A percentile compares a stretch with the other conserved stretches of the same genome.
These are phyloP conservation scores for Trichonephila clavata DNA, from an alignment of 1,140 invertebrate genomes.

Conservation along the genomic window DNA sequence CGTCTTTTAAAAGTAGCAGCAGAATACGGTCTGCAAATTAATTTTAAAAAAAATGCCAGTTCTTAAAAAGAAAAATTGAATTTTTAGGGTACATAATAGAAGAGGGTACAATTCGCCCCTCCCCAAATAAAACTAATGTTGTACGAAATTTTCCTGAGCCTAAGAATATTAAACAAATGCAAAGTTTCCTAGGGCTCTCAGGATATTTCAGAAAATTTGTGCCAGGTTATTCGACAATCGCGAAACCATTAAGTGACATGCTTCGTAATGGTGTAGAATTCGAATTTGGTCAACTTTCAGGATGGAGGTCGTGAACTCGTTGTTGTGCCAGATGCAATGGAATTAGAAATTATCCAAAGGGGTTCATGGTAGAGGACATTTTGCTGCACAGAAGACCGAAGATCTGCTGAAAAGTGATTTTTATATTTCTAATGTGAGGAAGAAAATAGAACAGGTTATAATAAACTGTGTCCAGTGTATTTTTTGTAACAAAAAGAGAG, in stretches of 20 bases:
- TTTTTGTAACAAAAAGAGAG: slow-evolving; percentile 7
- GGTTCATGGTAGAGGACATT: not conserved
- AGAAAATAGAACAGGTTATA: not conserved
- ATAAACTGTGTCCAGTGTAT: slow-evolving; percentile 16
- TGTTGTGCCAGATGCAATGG: slow-evolving; percentile 2
- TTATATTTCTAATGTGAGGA: not conserved
- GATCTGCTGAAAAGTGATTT: not conserved
- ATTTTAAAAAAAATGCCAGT: slow-evolving; percentile 47
- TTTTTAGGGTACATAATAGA: slow-evolving; percentile 76
- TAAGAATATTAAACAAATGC: slow-evolving; percentile 78
- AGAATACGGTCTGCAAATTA: slow-evolving; percentile 57
- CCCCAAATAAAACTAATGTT: too few species aligned
- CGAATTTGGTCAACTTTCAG: not conserved
- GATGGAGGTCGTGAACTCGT: not conserved
- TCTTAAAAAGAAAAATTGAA: slow-evolving; percentile 41
- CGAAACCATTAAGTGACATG: slow-evolving; percentile 17
- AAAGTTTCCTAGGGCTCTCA: slow-evolving; percentile 79
- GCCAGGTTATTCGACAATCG: not conserved
- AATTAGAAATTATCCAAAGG: not conserved
- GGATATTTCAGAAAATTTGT: slow-evolving; percentile 30
- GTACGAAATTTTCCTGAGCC: too few species aligned
- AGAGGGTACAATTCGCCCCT: slow-evolving; percentile 68
- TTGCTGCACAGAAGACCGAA: not conserved
- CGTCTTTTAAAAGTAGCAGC: slow-evolving; percentile 27
- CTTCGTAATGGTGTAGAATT: slow-evolving; percentile 9